phyloP scores from a whole-genome alignment of 2,888 invertebrate genomes.

The Ophioninae sp. region DNA sequence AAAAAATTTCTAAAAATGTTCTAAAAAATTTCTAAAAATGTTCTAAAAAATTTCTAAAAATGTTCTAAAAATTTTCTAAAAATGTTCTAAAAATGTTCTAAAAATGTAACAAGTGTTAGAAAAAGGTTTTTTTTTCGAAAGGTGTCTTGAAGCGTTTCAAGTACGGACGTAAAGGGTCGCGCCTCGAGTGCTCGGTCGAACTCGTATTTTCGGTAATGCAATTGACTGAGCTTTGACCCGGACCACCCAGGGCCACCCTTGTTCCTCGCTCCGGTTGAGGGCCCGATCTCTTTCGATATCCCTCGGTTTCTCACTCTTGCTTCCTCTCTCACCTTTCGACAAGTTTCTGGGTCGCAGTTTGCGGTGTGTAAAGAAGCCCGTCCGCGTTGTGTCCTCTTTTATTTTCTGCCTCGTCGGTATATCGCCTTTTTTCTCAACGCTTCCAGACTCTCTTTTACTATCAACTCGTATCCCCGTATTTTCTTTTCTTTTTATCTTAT shows the following conservation, averaged over 20 bases:
- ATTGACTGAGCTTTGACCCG: slow-evolving; percentile 51
- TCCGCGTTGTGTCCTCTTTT: slow-evolving; percentile 2
- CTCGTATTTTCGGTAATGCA: slow-evolving; percentile 36
- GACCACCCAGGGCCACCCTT: slow-evolving; percentile 29
- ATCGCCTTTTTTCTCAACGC: slow-evolving; percentile 8
- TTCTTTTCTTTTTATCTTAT: neutral
- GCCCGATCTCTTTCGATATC: slow-evolving; percentile 6
- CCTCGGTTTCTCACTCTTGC: slow-evolving; percentile 1
- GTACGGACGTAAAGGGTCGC: neutral
- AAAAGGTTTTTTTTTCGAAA: neutral
- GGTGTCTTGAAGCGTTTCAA: too few species aligned
- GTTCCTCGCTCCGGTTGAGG: slow-evolving; percentile 11
- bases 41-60: too few species aligned
- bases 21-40: too few species aligned
- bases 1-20: too few species aligned
- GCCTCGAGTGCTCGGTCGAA: slow-evolving; percentile 17
- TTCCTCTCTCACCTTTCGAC: neutral
- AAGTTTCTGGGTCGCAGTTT: slow-evolving; percentile 28
- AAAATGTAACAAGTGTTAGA: too few species aligned
- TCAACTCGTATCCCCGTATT: neutral
- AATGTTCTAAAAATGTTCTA: too few species aligned
- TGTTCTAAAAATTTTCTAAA: too few species aligned
- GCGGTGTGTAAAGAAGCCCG: slow-evolving; percentile 11
- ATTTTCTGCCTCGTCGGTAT: neutral
- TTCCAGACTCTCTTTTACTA: slow-evolving; percentile 14